Percentiles rank a stretch among this genome's conserved stretches.
Evolutionary conservation across 2,113 vertebrate genomes (phyloP).

Genomic region (Hymenochirus boettgeri): DNA sequence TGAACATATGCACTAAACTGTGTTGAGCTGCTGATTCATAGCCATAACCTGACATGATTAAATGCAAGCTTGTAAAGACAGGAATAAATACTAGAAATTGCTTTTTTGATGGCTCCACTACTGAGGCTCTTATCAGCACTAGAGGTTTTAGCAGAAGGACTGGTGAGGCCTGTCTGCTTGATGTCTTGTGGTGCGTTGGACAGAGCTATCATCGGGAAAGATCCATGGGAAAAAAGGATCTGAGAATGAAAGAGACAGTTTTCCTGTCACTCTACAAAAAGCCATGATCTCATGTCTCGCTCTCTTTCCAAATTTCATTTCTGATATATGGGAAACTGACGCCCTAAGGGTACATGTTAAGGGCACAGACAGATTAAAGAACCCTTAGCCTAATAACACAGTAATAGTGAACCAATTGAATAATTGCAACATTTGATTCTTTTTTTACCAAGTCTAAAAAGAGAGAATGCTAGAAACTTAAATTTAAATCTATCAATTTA

Average conservation of each 20-base stretch:
- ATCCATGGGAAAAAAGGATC: slow-evolving; percentile 28
- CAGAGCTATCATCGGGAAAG: slow-evolving; percentile 17
- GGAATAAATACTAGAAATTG: slow-evolving; percentile 43
- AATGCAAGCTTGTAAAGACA: slow-evolving; percentile 23
- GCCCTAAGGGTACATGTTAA: slow-evolving; percentile 30
- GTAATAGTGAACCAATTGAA: slow-evolving; percentile 20
- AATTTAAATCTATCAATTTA: no score
- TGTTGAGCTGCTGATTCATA: slow-evolving; percentile 8
- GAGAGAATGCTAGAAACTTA: no score
- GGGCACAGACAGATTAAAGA: slow-evolving; percentile 19
- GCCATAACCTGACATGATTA: slow-evolving; percentile 12
- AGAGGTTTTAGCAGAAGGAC: slow-evolving; percentile 42
- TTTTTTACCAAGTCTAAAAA: no score
- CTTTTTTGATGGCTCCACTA: slow-evolving; percentile 58
- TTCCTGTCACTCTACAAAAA: slow-evolving; percentile 40
- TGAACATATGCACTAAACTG: neutral
- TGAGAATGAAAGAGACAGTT: slow-evolving; percentile 38
- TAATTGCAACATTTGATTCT: slow-evolving; percentile 1
- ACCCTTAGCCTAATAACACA: slow-evolving; percentile 5
- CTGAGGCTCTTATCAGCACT: slow-evolving; percentile 56
- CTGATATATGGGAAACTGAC: slow-evolving; percentile 26
- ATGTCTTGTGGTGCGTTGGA: slow-evolving; percentile 21
- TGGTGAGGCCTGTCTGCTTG: slow-evolving; percentile 29
- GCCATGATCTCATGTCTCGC: slow-evolving; percentile 40
- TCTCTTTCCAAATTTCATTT: slow-evolving; percentile 40